These are phyloP conservation scores for Drosophila kuntzei DNA, from an alignment of 2,888 invertebrate species.

Conservation along the genomic window DNA sequence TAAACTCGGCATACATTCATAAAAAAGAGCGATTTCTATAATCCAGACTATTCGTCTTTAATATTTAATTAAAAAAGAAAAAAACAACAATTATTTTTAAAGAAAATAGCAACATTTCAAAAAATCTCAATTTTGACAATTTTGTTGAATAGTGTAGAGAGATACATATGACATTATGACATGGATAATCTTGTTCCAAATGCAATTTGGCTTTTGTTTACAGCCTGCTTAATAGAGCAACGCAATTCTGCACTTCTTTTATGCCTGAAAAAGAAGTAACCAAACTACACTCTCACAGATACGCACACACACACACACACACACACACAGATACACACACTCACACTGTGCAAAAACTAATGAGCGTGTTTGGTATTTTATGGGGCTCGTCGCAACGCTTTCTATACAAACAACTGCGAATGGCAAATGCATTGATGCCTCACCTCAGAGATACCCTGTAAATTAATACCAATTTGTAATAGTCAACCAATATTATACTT, in stretches of 20 bases:
- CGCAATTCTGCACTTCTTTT: slow-evolving; percentile 29
- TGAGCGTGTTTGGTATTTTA: slow-evolving; percentile 55
- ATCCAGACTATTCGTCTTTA: too few relatives aligned
- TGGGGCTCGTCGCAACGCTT: slow-evolving; percentile 42
- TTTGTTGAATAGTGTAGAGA: background rate
- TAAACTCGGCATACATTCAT: background rate
- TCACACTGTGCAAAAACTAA: slow-evolving; percentile 33
- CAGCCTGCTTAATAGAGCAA: slow-evolving; percentile 34
- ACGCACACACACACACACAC: slow-evolving; percentile 3
- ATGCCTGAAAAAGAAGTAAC: slow-evolving; percentile 12
- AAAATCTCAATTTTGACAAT: too few relatives aligned
- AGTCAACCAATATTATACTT: background rate
- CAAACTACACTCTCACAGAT: slow-evolving; percentile 17
- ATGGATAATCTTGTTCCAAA: slow-evolving; percentile 51
- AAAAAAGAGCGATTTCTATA: too few relatives aligned
- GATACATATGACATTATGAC: slow-evolving; percentile 55
- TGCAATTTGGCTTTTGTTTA: slow-evolving; percentile 52
- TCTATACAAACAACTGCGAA: slow-evolving; percentile 33
- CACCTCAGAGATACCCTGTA: slow-evolving; percentile 10
- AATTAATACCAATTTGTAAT: background rate
- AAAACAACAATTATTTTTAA: too few relatives aligned
- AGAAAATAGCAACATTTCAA: too few relatives aligned
- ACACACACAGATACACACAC: background rate
- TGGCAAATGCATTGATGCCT: too few relatives aligned
- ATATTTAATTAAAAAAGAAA: too few relatives aligned